These are phyloP conservation scores for Prietella phreatophila DNA, from an alignment of 2,113 vertebrate genomes.

Conservation along the genomic window DNA sequence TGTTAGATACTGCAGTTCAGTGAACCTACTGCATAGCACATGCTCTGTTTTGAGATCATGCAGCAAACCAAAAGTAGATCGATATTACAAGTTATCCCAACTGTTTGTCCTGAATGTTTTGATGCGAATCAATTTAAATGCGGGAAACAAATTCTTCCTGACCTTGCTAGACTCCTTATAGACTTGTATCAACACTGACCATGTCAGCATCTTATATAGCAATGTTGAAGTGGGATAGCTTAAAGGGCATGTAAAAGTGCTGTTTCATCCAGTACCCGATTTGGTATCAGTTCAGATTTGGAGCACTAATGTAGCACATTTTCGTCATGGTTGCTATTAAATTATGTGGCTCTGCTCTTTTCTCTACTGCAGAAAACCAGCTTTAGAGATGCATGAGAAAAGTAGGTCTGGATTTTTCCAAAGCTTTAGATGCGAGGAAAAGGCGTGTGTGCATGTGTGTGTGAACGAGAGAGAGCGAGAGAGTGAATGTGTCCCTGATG, in stretches of 20 bases:
- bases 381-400: slow-evolving; percentile 51
- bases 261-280: not conserved
- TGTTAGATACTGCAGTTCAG: not conserved
- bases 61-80: slow-evolving; percentile 9
- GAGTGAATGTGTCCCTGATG: not conserved
- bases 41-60: not conserved
- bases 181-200: not conserved
- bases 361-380: slow-evolving; percentile 39
- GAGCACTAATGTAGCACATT: not conserved
- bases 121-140: not conserved
- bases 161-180: not conserved
- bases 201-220: not conserved
- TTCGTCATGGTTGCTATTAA: not conserved
- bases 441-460: slow-evolving; percentile 34
- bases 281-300: not conserved
- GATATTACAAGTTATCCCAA: not conserved
- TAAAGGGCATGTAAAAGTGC: not conserved
- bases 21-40: not conserved
- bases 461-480: too few species aligned
- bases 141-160: not conserved
- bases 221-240: not conserved
- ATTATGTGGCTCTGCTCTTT: slow-evolving; percentile 1
- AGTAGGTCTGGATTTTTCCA: slow-evolving; percentile 57
- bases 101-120: not conserved
- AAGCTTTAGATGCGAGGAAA: slow-evolving; percentile 21